Percentiles rank a stretch among this genome's conserved stretches.
These are phyloP conservation scores for Oreochromis tanganicae DNA, from an alignment of 2,113 vertebrate genomes.

Conservation along the genomic window DNA sequence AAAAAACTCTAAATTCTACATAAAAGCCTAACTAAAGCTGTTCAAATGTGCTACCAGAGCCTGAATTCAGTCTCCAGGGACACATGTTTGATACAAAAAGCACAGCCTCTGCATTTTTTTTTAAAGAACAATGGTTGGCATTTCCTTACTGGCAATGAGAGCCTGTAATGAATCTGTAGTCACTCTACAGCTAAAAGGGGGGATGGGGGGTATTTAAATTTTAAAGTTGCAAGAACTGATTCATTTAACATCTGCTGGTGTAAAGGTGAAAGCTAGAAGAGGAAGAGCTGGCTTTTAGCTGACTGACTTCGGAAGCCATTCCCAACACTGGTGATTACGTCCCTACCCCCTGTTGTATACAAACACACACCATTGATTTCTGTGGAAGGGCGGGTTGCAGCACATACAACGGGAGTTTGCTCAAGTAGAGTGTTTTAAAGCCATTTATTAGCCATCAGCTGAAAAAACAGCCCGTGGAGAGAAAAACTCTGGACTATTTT, in stretches of 20 bases:
- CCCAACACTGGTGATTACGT: background rate
- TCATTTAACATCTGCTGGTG: background rate
- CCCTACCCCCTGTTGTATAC: slow-evolving; percentile 8
- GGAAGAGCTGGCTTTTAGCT: background rate
- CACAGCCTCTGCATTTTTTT: background rate
- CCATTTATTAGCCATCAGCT: slow-evolving; percentile 42
- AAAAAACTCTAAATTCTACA: background rate
- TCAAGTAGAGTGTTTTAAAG: slow-evolving; percentile 40
- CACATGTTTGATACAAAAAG: background rate
- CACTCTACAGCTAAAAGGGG: background rate
- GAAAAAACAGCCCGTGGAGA: background rate
- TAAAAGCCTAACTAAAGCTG: background rate
- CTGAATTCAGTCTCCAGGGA: background rate
- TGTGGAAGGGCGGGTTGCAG: background rate
- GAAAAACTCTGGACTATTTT: background rate
- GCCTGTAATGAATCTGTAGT: background rate
- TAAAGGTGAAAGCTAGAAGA: background rate
- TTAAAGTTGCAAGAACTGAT: background rate
- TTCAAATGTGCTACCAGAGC: background rate
- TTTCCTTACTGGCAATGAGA: background rate
- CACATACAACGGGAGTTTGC: background rate
- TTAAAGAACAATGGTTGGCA: slow-evolving; percentile 5
- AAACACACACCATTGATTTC: slow-evolving; percentile 30
- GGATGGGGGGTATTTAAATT: background rate
- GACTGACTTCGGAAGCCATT: slow-evolving; percentile 2